Conservation (phyloP, 2,888 invertebrate genomes). For the Oligia strigilis region DNA sequence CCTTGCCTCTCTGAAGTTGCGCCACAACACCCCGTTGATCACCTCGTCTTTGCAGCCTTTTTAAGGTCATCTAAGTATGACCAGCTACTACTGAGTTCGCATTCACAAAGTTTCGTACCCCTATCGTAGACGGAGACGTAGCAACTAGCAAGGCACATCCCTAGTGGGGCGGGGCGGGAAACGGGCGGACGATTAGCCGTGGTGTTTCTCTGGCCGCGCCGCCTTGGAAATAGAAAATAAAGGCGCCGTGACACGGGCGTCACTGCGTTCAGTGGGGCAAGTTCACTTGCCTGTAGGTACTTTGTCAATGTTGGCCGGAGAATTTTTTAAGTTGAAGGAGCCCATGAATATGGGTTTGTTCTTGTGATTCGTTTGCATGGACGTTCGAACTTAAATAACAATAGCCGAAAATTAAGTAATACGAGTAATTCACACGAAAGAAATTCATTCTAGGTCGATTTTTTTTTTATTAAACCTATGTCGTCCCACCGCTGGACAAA, state of each 20-base stretch:
- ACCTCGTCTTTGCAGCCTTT: neutral
- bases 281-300: conserved; percentile 56
- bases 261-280: conserved; percentile 68
- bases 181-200: conserved; percentile 87
- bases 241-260: conserved; percentile 82
- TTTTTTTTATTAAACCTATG: neutral
- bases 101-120: conserved; percentile 2
- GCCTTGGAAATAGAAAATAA: conserved; percentile 89
- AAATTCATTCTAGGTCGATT: neutral
- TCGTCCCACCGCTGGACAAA: neutral
- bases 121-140: conserved; percentile 52
- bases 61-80: neutral
- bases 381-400: neutral
- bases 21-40: neutral
- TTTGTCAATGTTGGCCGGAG: neutral
- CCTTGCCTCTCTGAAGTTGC: neutral
- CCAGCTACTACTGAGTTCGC: neutral
- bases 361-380: neutral
- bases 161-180: conserved; percentile 80
- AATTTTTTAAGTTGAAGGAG: neutral
- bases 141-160: conserved; percentile 64
- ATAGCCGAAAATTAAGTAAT: neutral
- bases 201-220: conserved; percentile 83
- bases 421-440: too few relatives aligned
- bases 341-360: neutral